Evolutionary conservation across 2,888 invertebrate genomes (phyloP).

Genomic region (Melolontha melolontha): DNA sequence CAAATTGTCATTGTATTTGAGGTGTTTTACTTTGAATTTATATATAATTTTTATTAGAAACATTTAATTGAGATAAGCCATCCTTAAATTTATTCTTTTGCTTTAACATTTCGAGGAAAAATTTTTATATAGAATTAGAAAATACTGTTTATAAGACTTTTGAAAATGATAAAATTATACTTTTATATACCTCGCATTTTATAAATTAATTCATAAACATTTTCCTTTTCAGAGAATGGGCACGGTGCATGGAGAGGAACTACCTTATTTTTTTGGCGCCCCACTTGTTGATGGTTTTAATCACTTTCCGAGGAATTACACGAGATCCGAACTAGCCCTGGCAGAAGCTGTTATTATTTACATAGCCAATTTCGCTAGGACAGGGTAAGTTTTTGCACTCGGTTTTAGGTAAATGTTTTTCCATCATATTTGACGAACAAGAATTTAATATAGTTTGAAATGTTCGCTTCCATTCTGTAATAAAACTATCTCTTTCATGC

Average conservation of each 20-base stretch:
- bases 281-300: constrained; percentile 86
- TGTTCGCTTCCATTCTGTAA: neutral
- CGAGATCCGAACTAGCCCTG: constrained; percentile 85
- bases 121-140: no score
- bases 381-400: constrained; percentile 77
- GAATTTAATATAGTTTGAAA: constrained; percentile 5
- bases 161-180: no score
- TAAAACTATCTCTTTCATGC: neutral
- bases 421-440: constrained; percentile 6
- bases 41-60: no score
- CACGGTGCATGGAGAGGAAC: constrained; percentile 91
- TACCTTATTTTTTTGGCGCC: constrained; percentile 92
- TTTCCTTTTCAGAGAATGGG: constrained; percentile 80
- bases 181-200: no score
- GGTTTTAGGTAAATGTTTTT: constrained; percentile 2
- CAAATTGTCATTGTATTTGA: no score
- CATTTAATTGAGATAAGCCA: no score
- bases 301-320: constrained; percentile 90
- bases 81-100: no score
- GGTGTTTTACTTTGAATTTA: no score
- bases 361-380: constrained; percentile 88
- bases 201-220: no score
- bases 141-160: no score
- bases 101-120: no score
- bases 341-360: constrained; percentile 90